Evolutionary conservation across 2,113 vertebrate genomes (phyloP), one percentile per base, ranked within the genome.

Genomic region (Chlamydotis undulata): DNA sequence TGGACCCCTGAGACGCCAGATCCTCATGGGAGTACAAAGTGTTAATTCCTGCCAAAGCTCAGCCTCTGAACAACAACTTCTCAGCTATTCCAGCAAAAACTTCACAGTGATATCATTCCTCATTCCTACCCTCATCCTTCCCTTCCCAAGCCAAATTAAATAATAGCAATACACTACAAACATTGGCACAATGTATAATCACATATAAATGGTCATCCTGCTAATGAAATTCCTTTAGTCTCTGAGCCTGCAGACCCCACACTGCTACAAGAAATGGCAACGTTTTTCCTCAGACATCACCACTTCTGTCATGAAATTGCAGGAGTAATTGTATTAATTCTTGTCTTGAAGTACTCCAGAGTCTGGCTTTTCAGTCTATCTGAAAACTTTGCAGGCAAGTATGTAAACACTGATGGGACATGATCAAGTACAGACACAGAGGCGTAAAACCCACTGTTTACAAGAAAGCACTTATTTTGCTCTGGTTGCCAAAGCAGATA

Each of bases 341-440:
- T 79, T 76, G 28, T 68, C 43, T 26, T 83, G 24, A 83, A 63
- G 19, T 70, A 57, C 75, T 82, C 41, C 39, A 9, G 55, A 63
- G n/a, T 90, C 80, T 86, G 61, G 53, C 24, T 83, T 94, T 71
- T 86, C 57, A 83, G 52, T 64, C 12, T 19, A n/a, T 18, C 63
- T 83, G 61, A 79, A 75, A 92, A 75, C 25, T 61, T 88, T 70
- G 50, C 76, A 79, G 79, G 31, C 75, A 94, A 90, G 59, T 49
- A 88, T 24, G 37, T 61, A 94, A 71, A 82, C 56, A 29, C 67
- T 67, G 41, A 37, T 83, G 67, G 37, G 52, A 45, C 12, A 5
- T 59, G 67, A 59, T 19, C 55, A 67, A 82, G 43, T 79, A 53
- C 14, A 82, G 61, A 61, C 52, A 53, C 7, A 83, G 65, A 94